These are phyloP conservation scores for Sterrhoptilus dennistouni DNA, from an alignment of 2,113 vertebrate genomes.

Conservation along the genomic window DNA sequence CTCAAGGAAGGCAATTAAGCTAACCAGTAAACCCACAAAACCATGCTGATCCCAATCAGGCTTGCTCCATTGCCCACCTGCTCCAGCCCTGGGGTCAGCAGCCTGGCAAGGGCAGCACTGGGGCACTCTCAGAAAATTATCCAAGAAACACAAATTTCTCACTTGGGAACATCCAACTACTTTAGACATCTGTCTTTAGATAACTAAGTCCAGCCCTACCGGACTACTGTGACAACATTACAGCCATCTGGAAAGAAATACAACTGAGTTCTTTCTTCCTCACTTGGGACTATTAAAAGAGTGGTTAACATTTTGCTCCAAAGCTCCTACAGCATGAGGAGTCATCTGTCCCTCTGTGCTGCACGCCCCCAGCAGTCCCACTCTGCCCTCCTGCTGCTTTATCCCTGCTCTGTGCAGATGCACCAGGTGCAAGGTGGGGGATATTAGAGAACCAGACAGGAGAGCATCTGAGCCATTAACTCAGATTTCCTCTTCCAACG, in stretches of 20 bases:
- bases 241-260: neutral
- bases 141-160: neutral
- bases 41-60: neutral
- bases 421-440: slow-evolving; percentile 4
- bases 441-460: neutral
- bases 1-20: neutral
- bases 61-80: neutral
- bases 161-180: neutral
- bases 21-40: neutral
- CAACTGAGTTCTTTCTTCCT: neutral
- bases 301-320: slow-evolving; percentile 4
- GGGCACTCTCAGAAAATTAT: neutral
- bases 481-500: slow-evolving; percentile 1
- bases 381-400: slow-evolving; percentile 33
- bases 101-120: neutral
- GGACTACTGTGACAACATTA: neutral
- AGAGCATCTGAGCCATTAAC: slow-evolving; percentile 40
- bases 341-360: neutral
- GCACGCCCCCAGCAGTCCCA: neutral
- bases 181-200: neutral
- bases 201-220: neutral
- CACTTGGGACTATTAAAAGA: neutral
- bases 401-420: neutral
- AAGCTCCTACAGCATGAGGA: neutral
- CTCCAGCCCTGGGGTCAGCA: neutral